Evolutionary conservation across 2,888 invertebrate species (phyloP), one percentile per base, ranked within the genome.

Genomic region (Tetanocera ferruginea): DNA sequence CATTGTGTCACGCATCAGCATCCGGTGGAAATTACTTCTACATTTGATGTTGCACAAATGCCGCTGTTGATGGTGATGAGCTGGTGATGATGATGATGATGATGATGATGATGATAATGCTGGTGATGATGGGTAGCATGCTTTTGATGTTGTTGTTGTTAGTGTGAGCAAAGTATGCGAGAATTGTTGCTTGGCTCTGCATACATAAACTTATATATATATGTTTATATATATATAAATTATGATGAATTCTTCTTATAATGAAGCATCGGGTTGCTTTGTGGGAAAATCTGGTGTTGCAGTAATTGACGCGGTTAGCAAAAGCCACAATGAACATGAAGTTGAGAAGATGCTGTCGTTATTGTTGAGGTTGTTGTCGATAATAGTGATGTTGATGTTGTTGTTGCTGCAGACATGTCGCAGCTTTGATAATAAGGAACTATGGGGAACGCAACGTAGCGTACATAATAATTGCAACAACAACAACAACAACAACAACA

Each of bases 401-500:
- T 11, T 28, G 49, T 4, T 43, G 43, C 17, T 43, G 73, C 8
- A 19, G 62, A 34, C 60, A 72, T 43, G 28, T 60, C 60, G 72
- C 23, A 17, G 72, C 60, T 17, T 28, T 5, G 23, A 49, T 69
- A 49, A 28, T 25, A 28, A 69, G 25, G 51, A 23, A 69, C 49
- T 69, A 69, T 23, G 69, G 49, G 3, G 11, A 51, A 25, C 51
- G 51, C 11, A 51, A 69, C 28, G 69, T 14, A 51, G 51, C 28
- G 51, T 49, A 49, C 69, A 69, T 69, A 69, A 49, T 28, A 69
- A 69, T 69, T 69, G 28, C 9, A 67, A 37, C 19, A 67, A 43
- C 37, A 67, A 67, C 19, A 67, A 43, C 19, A 67, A 66, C 6
- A 66, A 66, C n/a, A 62, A 62, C 6, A 60, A 60, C 6, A 8